Evolutionary conservation across 2,888 invertebrate species (phyloP), one percentile per base, ranked within the genome.

Genomic region (Omphaloscelis lunosa): DNA sequence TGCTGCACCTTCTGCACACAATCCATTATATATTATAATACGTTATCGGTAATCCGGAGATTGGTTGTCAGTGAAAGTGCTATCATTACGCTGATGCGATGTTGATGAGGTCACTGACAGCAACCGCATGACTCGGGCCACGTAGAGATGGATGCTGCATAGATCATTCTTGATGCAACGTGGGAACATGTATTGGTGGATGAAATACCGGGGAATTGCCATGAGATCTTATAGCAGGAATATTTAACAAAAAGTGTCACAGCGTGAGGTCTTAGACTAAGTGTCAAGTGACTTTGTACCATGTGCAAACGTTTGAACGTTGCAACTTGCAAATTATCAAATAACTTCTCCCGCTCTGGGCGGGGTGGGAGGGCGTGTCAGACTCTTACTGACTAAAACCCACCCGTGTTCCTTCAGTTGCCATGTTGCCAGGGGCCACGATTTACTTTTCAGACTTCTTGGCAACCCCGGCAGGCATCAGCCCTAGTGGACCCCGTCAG

Each of bases 61-160:
- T 84, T 85, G 85, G 72, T 77, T 85, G 77, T 74, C 82, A 87
- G 88, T 79, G 88, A 88, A 88, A 88, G 88, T 88, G 67, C 67
- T 74, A 87, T 84, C 85, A 86, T 88, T 88, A 88, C 68, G 71
- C 71, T 86, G 87, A 86, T 86, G 88, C 11, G 71, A 65, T 80
- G 82, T 81, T 88, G 88, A 88, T 88, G 88, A 72, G 87, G 85
- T 88, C 88, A 78, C 83, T 83, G 86, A 83, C 87, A 85, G 87
- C 48, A 72, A 86, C 82, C 83, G 75, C 88, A 77, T 73, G 66
- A 69, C 72, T 85, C 39, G 61, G 68, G 48, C 62, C 63, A 63
- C 59, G 72, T 68, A 58, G 27, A 74, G 58, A 34, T 80, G 72
- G 34, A 82, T 66, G 61, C 48, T 77, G 72, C 74, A 70, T 82